Conservation (phyloP, 2,797 vertebrate genomes). For the Micropoecilia bifurca region DNA sequence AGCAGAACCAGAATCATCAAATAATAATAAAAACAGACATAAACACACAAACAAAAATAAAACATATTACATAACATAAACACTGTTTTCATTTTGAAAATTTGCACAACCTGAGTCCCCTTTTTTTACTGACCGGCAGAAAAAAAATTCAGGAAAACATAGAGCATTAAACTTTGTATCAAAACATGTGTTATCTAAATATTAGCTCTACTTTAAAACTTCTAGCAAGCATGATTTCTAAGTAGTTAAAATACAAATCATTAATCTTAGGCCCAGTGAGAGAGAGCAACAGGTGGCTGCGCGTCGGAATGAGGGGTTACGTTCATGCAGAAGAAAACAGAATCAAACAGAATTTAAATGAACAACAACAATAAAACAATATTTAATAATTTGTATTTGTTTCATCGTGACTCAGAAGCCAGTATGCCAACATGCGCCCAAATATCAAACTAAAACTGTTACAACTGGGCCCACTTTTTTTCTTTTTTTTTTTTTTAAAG, state of each 20-base stretch:
- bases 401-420: constrained; percentile 10
- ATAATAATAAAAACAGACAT: constrained; percentile 85
- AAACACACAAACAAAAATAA: constrained; percentile 72
- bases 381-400: neutral
- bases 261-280: constrained; percentile 38
- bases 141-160: constrained; percentile 86
- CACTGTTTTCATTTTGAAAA: constrained; percentile 93
- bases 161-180: constrained; percentile 71
- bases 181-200: constrained; percentile 75
- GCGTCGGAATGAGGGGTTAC: neutral
- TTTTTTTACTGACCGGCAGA: constrained; percentile 98
- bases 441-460: constrained; percentile 43
- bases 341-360: constrained; percentile 41
- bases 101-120: constrained; percentile 94
- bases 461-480: constrained; percentile 31
- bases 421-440: constrained; percentile 49
- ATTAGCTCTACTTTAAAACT: constrained; percentile 68
- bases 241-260: constrained; percentile 51
- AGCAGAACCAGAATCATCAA: constrained; percentile 98
- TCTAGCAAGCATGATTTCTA: constrained; percentile 58
- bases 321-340: constrained; percentile 2
- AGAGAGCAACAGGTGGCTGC: constrained; percentile 18
- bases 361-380: constrained; percentile 16
- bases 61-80: constrained; percentile 83
- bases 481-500: constrained; percentile 4